These are phyloP conservation scores for Aphelenchoides fujianensis DNA, from an alignment of 1,140 invertebrate species.

Conservation along the genomic window DNA sequence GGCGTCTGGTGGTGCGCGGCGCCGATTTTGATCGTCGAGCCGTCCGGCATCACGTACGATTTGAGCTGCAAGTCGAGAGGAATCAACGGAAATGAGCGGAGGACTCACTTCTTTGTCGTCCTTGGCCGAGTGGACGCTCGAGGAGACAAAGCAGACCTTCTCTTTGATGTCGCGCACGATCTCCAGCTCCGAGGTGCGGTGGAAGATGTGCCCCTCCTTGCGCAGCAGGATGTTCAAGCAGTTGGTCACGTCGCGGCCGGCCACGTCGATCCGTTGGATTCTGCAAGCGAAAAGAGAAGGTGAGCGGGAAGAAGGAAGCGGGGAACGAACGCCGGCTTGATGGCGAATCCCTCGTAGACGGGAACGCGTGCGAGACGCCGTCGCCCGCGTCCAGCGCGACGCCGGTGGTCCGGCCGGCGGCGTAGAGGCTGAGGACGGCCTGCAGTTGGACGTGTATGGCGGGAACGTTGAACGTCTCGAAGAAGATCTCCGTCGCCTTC, in stretches of 20 bases:
- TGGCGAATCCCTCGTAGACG: slow-evolving; percentile 98
- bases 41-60: slow-evolving; percentile 78
- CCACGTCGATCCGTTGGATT: slow-evolving; percentile 95
- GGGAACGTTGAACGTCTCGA: slow-evolving; percentile 97
- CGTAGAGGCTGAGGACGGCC: slow-evolving; percentile 93
- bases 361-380: slow-evolving; percentile 98
- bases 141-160: slow-evolving; percentile 69
- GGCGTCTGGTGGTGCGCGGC: slow-evolving; percentile 89
- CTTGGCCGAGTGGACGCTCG: too few species aligned
- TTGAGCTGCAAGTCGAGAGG: slow-evolving; percentile 15
- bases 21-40: slow-evolving; percentile 85
- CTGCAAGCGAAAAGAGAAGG: too few species aligned
- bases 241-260: slow-evolving; percentile 90
- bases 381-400: slow-evolving; percentile 96
- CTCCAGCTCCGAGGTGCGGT: slow-evolving; percentile 95
- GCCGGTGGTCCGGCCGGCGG: slow-evolving; percentile 83
- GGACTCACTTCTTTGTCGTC: too few species aligned
- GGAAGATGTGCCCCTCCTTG: slow-evolving; percentile 93
- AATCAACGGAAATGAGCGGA: too few species aligned
- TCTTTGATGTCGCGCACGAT: slow-evolving; percentile 87
- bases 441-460: slow-evolving; percentile 98
- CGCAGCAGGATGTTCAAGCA: slow-evolving; percentile 84
- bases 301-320: neutral
- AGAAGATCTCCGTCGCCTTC: slow-evolving; percentile 98
- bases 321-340: slow-evolving; percentile 75